Percentiles rank a stretch among this genome's conserved stretches.
Conservation (phyloP, 2,888 invertebrate species). For the Eristalinus aeneus region DNA sequence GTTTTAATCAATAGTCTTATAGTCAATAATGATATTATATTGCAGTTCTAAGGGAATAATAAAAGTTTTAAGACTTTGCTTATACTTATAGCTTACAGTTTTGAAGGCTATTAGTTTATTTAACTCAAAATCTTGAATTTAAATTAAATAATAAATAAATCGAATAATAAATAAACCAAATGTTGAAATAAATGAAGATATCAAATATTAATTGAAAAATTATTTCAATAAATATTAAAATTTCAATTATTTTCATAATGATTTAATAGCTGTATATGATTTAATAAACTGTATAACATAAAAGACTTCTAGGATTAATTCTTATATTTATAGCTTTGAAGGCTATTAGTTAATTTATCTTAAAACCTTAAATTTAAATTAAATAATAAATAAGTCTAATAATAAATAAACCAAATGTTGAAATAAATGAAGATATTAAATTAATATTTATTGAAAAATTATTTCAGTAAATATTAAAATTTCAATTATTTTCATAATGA, state of each 20-base stretch:
- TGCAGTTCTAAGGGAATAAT: conserved; percentile 83
- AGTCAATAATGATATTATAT: conserved; percentile 82
- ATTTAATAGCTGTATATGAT: no score
- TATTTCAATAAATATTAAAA: conserved; percentile 78
- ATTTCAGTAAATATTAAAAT: conserved; percentile 77
- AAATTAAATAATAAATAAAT: conserved; percentile 72
- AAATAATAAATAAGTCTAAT: conserved; percentile 73
- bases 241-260: conserved; percentile 81
- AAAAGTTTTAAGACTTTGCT: conserved; percentile 59
- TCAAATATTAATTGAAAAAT: conserved; percentile 73
- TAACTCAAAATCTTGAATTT: conserved; percentile 84
- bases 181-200: conserved; percentile 74
- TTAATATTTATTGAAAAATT: conserved; percentile 74
- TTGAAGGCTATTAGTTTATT: conserved; percentile 85
- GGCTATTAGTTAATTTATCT: conserved; percentile 84
- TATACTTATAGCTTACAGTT: conserved; percentile 84
- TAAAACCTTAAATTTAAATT: conserved; percentile 82
- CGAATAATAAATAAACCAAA: conserved; percentile 75
- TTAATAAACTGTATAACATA: conserved; percentile 81
- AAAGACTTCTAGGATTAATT: conserved; percentile 78
- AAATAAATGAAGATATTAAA: conserved; percentile 74
- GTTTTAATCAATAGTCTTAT: conserved; percentile 82
- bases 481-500: conserved; percentile 82
- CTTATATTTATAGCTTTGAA: conserved; percentile 84
- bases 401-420: conserved; percentile 75